phyloP scores from a whole-genome alignment of 2,113 vertebrate genomes.

The Takifugu flavidus region DNA sequence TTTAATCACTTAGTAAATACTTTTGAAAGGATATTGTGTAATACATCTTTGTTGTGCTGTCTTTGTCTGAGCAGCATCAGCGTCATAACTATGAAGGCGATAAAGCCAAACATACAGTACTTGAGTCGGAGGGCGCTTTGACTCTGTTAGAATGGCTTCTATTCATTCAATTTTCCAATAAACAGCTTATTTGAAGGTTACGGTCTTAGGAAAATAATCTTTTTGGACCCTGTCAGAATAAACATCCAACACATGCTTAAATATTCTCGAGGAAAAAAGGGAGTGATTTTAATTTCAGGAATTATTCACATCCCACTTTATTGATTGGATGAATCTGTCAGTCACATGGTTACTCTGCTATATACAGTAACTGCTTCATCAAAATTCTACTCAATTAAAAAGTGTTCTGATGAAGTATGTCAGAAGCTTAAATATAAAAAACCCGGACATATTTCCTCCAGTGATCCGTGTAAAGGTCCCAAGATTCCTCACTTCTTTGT shows the following conservation, averaged over 20 bases:
- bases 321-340: too few species aligned
- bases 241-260: conserved; percentile 62
- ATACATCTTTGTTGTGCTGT: neutral
- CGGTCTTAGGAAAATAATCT: conserved; percentile 38
- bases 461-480: too few species aligned
- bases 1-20: conserved; percentile 17
- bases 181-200: conserved; percentile 49
- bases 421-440: too few species aligned
- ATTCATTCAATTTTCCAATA: conserved; percentile 49
- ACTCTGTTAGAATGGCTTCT: conserved; percentile 31
- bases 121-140: too few species aligned
- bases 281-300: conserved; percentile 49
- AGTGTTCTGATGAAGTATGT: too few species aligned
- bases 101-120: too few species aligned
- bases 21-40: conserved; percentile 7
- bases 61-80: neutral
- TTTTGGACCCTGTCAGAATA: conserved; percentile 34
- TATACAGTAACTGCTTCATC: too few species aligned
- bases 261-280: conserved; percentile 44
- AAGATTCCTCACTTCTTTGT: neutral
- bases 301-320: conserved; percentile 33
- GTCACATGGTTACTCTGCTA: too few species aligned
- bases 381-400: too few species aligned
- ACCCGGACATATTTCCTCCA: too few species aligned
- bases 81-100: neutral